phyloP scores from a whole-genome alignment of 2,797 vertebrate species.

The Botia kubotai region DNA sequence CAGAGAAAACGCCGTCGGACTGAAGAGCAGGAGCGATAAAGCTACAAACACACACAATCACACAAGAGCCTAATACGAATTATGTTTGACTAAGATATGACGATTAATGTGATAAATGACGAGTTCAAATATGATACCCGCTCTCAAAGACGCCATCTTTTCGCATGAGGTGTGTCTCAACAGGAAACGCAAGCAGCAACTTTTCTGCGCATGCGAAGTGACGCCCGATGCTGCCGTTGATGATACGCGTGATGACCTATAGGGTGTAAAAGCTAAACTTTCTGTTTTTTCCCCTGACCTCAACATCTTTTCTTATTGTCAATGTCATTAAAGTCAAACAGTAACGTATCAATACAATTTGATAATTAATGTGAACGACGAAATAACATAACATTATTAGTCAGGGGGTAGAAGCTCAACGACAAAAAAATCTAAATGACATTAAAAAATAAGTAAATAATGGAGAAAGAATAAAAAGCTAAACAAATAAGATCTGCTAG shows the following conservation, averaged over 20 bases:
- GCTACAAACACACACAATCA: neutral
- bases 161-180: neutral
- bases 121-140: neutral
- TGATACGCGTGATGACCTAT: neutral
- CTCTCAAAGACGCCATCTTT: neutral
- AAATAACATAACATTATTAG: no score
- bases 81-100: neutral
- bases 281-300: no score
- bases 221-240: neutral
- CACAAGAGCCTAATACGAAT: neutral
- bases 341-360: no score
- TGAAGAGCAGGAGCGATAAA: neutral
- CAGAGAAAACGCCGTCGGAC: neutral
- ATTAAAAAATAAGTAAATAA: no score
- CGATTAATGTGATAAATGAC: neutral
- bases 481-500: no score
- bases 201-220: neutral
- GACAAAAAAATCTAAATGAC: no score
- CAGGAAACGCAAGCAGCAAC: neutral
- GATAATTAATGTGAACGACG: no score
- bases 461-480: no score
- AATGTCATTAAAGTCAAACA: no score
- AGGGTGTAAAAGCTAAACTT: no score
- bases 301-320: no score
- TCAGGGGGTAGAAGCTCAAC: no score